Conservation (phyloP, 2,888 invertebrate species). For the Drosophila acutilabella region DNA sequence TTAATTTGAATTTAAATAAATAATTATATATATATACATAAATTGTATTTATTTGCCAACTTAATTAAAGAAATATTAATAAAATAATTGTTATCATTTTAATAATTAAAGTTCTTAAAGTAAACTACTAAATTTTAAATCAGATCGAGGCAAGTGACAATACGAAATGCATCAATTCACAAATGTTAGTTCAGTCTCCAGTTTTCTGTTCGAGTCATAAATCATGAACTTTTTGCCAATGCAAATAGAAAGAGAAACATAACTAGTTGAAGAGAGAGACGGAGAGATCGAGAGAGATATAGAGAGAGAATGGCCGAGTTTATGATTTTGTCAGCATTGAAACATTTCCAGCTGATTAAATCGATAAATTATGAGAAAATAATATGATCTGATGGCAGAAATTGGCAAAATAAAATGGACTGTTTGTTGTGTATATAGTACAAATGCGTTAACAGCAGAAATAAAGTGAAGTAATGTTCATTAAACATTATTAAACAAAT, state of each 20-base stretch:
- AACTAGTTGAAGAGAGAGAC: constrained; percentile 15
- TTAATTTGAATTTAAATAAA: no score
- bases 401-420: constrained; percentile 50
- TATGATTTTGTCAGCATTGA: constrained; percentile 80
- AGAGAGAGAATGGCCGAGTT: constrained; percentile 45
- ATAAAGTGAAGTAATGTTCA: constrained; percentile 54
- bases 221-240: constrained; percentile 69
- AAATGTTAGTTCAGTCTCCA: constrained; percentile 19
- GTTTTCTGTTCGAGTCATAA: constrained; percentile 48
- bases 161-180: constrained; percentile 35
- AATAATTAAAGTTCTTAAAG: not conserved
- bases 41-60: no score
- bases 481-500: constrained; percentile 61
- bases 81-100: not conserved
- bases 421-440: constrained; percentile 32
- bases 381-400: constrained; percentile 63
- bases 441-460: constrained; percentile 56
- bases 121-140: not conserved
- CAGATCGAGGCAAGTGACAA: constrained; percentile 12
- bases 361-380: constrained; percentile 76
- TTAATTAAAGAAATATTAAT: no score
- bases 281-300: constrained; percentile 23
- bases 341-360: constrained; percentile 78
- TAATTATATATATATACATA: no score
- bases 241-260: constrained; percentile 49